Base-by-base conservation (phyloP, 2,113 vertebrate species). In the Pholis gunnellus region DNA sequence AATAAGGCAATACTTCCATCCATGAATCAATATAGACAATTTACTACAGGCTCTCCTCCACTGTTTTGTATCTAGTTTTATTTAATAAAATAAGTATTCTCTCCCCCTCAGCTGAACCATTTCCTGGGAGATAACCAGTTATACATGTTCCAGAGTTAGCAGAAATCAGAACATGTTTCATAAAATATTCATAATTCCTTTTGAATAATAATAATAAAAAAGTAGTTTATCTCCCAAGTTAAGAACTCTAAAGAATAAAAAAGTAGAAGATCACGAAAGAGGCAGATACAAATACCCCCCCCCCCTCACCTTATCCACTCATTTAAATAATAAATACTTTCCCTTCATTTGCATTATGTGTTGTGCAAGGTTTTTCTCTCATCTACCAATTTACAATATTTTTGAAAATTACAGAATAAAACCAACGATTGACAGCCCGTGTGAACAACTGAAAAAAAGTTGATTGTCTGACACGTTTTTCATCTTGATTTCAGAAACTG, bases 401-500 rank as follows among this genome's bases (percentile, higher is more conserved):
- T n/a, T n/a, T n/a, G 15, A 38, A 15, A 1, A 54, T 52, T 10
- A n/a, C 29, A 10, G n/a, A 36, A 54, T 50, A 22, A 57, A 59
- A 9, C 31, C 8, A 14, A 46, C 42, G n/a, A 40, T 27, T 13
- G 60, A 6, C 17, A 5, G 27, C 31, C 46, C 17, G 10, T 63
- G 29, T 65, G 1, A 44, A 31, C 14, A 72, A 34, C 18, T 6
- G 29, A 25, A 25, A 9, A 27, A 17, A 52, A 18, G 0, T 22
- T 15, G 1, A 36, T n/a, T 18, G 1, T 73, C 7, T 50, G 36
- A 66, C 59, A 27, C 42, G 1, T 20, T 50, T 38, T 65, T n/a
- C 1, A 0, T 68, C 57, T 42, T 38, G 1, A 3, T 82, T 85
- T 78, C 59, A 98, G 97, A 96, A 96, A 89, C 84, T 97, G 92